phyloP scores from a whole-genome alignment of 2,797 vertebrate genomes.

The Nyctalus aviator region DNA sequence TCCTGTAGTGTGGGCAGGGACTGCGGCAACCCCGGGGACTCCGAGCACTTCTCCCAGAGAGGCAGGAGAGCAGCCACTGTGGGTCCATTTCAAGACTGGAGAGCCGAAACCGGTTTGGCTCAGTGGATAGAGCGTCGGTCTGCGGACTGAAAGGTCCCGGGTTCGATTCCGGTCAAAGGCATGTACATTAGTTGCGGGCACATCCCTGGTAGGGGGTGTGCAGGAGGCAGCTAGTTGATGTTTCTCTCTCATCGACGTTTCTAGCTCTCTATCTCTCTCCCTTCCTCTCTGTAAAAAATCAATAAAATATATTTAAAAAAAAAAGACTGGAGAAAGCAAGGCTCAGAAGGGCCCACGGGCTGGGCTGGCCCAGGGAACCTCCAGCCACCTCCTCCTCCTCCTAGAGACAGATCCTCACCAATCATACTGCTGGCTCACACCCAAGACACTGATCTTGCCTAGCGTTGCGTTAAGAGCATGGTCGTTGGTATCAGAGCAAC shows the following conservation, averaged over 20 bases:
- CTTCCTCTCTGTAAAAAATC: no score
- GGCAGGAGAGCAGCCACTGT: neutral
- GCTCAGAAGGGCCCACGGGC: neutral
- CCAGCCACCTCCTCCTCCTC: neutral
- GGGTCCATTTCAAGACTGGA: neutral
- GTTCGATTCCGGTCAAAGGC: no score
- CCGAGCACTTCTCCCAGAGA: neutral
- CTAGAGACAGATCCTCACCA: neutral
- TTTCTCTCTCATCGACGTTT: no score
- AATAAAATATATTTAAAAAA: no score
- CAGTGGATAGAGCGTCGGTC: no score
- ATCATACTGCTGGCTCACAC: neutral
- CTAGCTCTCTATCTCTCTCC: no score
- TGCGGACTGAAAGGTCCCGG: no score
- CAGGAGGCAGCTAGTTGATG: no score
- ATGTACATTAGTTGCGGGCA: no score
- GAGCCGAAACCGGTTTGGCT: neutral
- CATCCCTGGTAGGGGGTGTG: no score
- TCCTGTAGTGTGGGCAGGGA: neutral
- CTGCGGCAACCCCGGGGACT: neutral
- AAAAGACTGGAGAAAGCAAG: neutral
- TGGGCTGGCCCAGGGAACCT: neutral
- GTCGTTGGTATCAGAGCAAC: neutral
- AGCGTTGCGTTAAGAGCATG: neutral
- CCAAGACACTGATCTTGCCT: neutral